These are phyloP conservation scores for Dermatemys mawii DNA, from an alignment of 2,113 vertebrate genomes.

Conservation along the genomic window DNA sequence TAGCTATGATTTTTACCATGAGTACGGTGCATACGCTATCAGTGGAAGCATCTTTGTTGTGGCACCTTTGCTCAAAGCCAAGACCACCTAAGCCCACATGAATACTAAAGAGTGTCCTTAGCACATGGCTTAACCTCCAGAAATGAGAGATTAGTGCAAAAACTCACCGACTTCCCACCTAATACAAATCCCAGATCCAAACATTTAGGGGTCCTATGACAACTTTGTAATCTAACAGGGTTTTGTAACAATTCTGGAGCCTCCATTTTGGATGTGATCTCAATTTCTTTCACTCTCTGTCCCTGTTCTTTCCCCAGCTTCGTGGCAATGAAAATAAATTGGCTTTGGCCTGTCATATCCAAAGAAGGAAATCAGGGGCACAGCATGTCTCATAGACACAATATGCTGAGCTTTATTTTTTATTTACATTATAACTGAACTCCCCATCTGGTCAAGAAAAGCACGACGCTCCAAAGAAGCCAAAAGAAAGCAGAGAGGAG, in stretches of 20 bases:
- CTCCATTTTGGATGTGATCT: constrained; percentile 38
- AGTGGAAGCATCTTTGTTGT: not conserved
- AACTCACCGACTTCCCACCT: not conserved
- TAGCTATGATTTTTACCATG: not conserved
- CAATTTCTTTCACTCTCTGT: constrained; percentile 33
- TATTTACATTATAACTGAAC: constrained; percentile 62
- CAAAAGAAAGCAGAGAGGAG: constrained; percentile 23
- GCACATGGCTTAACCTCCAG: not conserved
- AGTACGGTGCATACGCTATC: not conserved
- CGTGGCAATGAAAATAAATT: constrained; percentile 63
- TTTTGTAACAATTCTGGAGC: not conserved
- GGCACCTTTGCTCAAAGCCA: not conserved
- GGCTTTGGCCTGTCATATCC: constrained; percentile 62
- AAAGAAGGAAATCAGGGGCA: constrained; percentile 57
- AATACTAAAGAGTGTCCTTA: not conserved
- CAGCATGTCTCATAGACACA: constrained; percentile 63
- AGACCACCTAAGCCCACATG: not conserved
- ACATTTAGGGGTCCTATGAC: not conserved
- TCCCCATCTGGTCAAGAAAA: constrained; percentile 66
- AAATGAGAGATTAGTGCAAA: not conserved
- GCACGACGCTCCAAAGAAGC: constrained; percentile 45
- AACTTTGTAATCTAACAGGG: not conserved
- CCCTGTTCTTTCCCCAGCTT: constrained; percentile 40
- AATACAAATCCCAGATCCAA: not conserved
- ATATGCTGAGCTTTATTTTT: constrained; percentile 67